Percentiles rank a stretch among this genome's conserved stretches.
Conservation (phyloP, 2,888 invertebrate species). For the Ophion ellenae region DNA sequence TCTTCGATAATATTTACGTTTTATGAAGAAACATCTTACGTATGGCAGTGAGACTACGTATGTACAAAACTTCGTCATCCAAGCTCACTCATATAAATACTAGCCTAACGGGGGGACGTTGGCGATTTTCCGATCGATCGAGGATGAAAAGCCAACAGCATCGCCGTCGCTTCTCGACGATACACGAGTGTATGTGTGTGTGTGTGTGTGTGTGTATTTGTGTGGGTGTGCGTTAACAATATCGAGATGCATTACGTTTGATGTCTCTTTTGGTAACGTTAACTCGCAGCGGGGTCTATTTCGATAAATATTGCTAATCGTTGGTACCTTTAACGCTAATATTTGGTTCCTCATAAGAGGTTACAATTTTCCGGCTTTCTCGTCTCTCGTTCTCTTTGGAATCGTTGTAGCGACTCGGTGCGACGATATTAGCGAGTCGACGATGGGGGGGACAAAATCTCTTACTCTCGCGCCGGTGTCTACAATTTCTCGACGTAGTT, state of each 20-base stretch:
- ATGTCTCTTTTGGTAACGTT: constrained; percentile 54
- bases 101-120: constrained; percentile 40
- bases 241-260: constrained; percentile 34
- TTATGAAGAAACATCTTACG: constrained; percentile 66
- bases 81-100: constrained; percentile 62
- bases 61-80: constrained; percentile 55
- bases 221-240: constrained; percentile 54
- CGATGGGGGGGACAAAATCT: background rate
- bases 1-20: constrained; percentile 36
- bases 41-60: constrained; percentile 65
- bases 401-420: constrained; percentile 38
- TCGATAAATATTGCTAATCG: constrained; percentile 22
- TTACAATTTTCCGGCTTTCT: constrained; percentile 25
- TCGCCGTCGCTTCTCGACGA: constrained; percentile 39
- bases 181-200: constrained; percentile 33
- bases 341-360: constrained; percentile 66
- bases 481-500: constrained; percentile 86
- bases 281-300: constrained; percentile 31
- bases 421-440: background rate
- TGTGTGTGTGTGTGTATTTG: constrained; percentile 48
- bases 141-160: constrained; percentile 22
- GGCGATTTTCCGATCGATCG: constrained; percentile 1
- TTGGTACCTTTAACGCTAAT: constrained; percentile 55
- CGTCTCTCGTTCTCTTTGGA: constrained; percentile 67
- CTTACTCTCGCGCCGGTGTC: constrained; percentile 24